Base-by-base conservation (phyloP, 2,888 invertebrate species). In the Galerucella pusilla region DNA sequence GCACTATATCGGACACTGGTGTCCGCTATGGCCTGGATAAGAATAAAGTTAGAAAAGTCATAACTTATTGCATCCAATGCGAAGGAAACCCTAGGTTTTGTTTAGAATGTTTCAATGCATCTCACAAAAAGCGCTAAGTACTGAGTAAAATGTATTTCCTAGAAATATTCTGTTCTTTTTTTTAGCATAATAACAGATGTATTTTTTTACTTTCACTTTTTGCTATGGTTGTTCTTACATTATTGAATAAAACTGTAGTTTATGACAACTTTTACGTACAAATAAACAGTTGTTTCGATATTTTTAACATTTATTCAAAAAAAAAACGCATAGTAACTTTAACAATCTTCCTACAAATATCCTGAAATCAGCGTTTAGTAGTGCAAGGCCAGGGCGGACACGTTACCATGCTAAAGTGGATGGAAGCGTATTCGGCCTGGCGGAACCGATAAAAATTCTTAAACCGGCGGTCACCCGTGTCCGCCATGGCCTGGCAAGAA, bases 11-110 rank as follows among this genome's bases (percentile, higher is more conserved):
- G n/a, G n/a, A n/a, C n/a, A n/a, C n/a, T n/a, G n/a, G n/a, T n/a
- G n/a, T n/a, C n/a, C n/a, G n/a, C n/a, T n/a, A n/a, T n/a, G n/a
- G n/a, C n/a, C n/a, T n/a, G n/a, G 73, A 71, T 16, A 80, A 80
- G 63, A 79, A 74, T 72, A 72, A 75, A 42, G 78, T 79, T 11
- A 80, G 76, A 67, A 80, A 80, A 74, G 79, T 80, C 46, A 76
- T 70, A 20, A 79, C 77, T 35, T 80, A 74, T 54, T 81, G 80
- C 71, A 45, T 63, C 10, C 70, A 76, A 46, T 81, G 79, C 68
- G 75, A 73, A 54, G 73, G 74, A 65, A 76, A 81, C 65, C 80
- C 78, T 64, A 70, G 75, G 66, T 79, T 67, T 67, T 77, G 75
- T 46, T 68, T 73, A 11, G 71, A 76, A 59, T 79, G 77, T 66